Evolutionary conservation across 2,888 invertebrate species (phyloP).

Genomic region (Ametastegia equiseti): DNA sequence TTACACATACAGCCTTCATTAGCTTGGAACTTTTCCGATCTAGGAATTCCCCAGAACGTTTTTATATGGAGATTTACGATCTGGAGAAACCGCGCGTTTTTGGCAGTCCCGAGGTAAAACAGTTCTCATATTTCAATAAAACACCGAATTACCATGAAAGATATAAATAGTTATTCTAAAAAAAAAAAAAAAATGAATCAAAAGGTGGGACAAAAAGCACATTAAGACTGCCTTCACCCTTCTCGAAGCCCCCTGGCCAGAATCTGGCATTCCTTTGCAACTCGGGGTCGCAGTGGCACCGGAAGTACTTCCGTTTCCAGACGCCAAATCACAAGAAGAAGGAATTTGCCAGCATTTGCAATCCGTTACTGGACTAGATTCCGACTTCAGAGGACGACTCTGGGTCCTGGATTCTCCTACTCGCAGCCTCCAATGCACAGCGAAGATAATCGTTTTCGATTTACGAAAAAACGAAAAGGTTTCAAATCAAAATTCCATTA

Average conservation of each 20-base stretch:
- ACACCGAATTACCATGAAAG: too few relatives aligned
- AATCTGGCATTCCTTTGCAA: slow-evolving; percentile 51
- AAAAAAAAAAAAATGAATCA: not conserved
- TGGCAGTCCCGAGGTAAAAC: slow-evolving; percentile 72
- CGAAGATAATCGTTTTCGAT: slow-evolving; percentile 75
- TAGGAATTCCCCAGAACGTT: slow-evolving; percentile 58
- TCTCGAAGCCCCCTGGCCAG: slow-evolving; percentile 73
- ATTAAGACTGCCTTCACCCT: slow-evolving; percentile 62
- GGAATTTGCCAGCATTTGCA: slow-evolving; percentile 70
- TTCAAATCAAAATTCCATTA: not conserved
- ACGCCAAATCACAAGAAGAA: slow-evolving; percentile 51
- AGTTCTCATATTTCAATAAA: slow-evolving; percentile 37
- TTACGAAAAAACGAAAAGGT: slow-evolving; percentile 69
- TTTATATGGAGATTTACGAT: slow-evolving; percentile 71
- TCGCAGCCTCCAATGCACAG: slow-evolving; percentile 63
- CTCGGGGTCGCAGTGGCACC: not conserved
- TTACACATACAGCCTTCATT: not conserved
- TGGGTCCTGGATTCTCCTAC: slow-evolving; percentile 76
- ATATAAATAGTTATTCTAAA: not conserved
- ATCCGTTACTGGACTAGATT: slow-evolving; percentile 72
- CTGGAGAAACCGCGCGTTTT: slow-evolving; percentile 74
- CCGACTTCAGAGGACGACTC: slow-evolving; percentile 73
- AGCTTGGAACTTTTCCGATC: slow-evolving; percentile 53
- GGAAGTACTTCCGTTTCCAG: slow-evolving; percentile 51
- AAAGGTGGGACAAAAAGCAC: slow-evolving; percentile 47